Percentiles rank a stretch among this genome's conserved stretches.
Evolutionary conservation across 2,888 invertebrate species (phyloP).

Genomic region (Agapostemon virescens): DNA sequence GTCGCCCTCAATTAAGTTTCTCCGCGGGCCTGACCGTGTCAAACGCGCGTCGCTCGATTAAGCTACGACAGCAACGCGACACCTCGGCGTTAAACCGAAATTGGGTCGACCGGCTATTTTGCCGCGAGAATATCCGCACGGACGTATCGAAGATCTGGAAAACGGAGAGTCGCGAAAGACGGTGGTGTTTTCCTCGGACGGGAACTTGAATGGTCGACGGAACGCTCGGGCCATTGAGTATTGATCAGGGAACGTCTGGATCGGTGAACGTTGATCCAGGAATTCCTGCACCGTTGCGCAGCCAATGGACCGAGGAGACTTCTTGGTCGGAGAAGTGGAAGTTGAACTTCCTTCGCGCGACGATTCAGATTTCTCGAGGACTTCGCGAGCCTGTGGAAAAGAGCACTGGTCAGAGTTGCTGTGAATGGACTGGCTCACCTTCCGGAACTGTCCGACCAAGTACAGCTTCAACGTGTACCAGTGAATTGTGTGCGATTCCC

Average conservation of each 20-base stretch:
- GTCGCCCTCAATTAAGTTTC: slow-evolving; percentile 28
- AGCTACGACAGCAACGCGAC: neutral
- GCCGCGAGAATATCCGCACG: neutral
- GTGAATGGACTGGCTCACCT: too few species aligned
- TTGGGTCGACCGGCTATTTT: slow-evolving; percentile 1
- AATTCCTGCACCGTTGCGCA: neutral
- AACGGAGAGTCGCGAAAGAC: neutral
- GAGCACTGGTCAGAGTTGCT: too few species aligned
- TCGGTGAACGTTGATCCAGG: too few species aligned
- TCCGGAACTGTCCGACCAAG: too few species aligned
- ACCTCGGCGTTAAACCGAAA: slow-evolving; percentile 1
- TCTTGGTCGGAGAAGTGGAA: neutral
- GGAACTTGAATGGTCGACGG: too few species aligned
- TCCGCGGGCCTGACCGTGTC: slow-evolving; percentile 15
- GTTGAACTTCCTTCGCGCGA: neutral
- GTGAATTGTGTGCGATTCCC: too few species aligned
- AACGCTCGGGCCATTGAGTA: neutral
- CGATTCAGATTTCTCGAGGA: neutral
- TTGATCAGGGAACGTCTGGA: neutral
- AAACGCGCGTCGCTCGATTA: slow-evolving; percentile 22
- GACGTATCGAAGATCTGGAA: neutral
- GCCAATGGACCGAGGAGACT: neutral
- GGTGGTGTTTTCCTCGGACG: neutral
- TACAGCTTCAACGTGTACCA: too few species aligned
- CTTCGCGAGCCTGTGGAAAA: neutral